These are phyloP conservation scores for Zootoca vivipara DNA, from an alignment of 2,113 vertebrate genomes.

Conservation along the genomic window DNA sequence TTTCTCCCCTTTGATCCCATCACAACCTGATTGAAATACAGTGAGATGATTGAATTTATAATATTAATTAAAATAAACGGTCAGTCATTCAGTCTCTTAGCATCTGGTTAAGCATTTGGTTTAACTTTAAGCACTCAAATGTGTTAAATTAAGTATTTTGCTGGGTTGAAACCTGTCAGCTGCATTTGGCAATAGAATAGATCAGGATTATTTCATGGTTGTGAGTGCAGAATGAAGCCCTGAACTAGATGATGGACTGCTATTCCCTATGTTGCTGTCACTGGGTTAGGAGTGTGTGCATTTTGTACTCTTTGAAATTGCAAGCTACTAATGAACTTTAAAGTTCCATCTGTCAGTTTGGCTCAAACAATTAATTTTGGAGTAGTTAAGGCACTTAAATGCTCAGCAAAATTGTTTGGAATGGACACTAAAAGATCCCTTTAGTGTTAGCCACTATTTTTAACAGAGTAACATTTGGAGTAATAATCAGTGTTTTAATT, in stretches of 20 bases:
- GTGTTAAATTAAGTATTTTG: constrained; percentile 21
- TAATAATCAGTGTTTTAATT: constrained; percentile 24
- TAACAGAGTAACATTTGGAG: constrained; percentile 32
- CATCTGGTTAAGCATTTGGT: not conserved
- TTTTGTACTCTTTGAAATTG: constrained; percentile 9
- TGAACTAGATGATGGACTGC: not conserved
- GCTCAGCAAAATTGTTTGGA: not conserved
- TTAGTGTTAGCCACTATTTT: constrained; percentile 9
- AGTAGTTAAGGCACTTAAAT: constrained; percentile 48
- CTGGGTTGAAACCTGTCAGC: not conserved
- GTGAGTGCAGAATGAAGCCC: constrained; percentile 44
- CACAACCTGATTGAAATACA: not conserved
- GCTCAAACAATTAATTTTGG: constrained; percentile 40
- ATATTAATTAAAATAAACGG: not conserved
- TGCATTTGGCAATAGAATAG: constrained; percentile 24
- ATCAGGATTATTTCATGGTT: constrained; percentile 11
- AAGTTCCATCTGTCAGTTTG: constrained; percentile 40
- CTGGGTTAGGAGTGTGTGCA: constrained; percentile 1
- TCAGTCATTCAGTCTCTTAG: not conserved
- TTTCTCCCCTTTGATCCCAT: not conserved
- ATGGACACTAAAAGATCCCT: not conserved
- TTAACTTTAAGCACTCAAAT: not conserved
- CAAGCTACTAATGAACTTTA: not conserved
- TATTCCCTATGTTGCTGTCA: not conserved
- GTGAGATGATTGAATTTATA: not conserved